These are phyloP conservation scores for Merodon equestris DNA, from an alignment of 2,888 invertebrate species.

Conservation along the genomic window DNA sequence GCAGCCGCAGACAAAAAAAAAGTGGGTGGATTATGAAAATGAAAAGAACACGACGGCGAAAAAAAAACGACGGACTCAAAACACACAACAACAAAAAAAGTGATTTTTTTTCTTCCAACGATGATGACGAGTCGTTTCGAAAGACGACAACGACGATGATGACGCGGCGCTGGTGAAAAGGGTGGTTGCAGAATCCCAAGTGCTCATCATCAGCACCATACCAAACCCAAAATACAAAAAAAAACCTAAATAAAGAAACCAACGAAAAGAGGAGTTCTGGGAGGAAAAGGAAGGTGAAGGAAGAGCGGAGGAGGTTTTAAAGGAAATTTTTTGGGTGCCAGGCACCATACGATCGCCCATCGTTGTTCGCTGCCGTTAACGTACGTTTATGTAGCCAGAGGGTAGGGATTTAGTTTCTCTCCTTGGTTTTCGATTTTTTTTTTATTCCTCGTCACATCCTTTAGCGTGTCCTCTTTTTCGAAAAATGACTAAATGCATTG, in stretches of 20 bases:
- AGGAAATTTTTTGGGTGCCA: slow-evolving; percentile 42
- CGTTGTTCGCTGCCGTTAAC: neutral
- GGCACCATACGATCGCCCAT: slow-evolving; percentile 50
- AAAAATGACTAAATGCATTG: slow-evolving; percentile 29
- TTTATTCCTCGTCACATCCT: slow-evolving; percentile 52
- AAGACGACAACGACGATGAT: slow-evolving; percentile 12
- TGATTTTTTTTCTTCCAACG: too few species aligned
- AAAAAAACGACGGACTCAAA: slow-evolving; percentile 13
- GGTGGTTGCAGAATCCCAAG: slow-evolving; percentile 54
- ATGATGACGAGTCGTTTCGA: too few species aligned
- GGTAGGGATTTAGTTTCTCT: slow-evolving; percentile 33
- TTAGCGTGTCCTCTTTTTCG: slow-evolving; percentile 57
- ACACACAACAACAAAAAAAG: neutral
- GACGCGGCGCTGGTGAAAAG: slow-evolving; percentile 42
- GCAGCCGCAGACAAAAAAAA: slow-evolving; percentile 26
- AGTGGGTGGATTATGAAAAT: slow-evolving; percentile 65
- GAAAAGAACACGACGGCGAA: slow-evolving; percentile 13
- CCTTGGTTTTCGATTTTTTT: slow-evolving; percentile 19
- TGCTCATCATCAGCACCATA: slow-evolving; percentile 31
- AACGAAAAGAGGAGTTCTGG: too few species aligned
- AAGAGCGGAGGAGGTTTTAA: neutral
- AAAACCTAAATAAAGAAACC: too few species aligned
- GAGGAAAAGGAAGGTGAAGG: too few species aligned
- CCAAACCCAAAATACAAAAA: too few species aligned
- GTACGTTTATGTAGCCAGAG: slow-evolving; percentile 23